Base-by-base conservation (phyloP, 1,140 invertebrate genomes). In the Ptiloglossa arizonensis region DNA sequence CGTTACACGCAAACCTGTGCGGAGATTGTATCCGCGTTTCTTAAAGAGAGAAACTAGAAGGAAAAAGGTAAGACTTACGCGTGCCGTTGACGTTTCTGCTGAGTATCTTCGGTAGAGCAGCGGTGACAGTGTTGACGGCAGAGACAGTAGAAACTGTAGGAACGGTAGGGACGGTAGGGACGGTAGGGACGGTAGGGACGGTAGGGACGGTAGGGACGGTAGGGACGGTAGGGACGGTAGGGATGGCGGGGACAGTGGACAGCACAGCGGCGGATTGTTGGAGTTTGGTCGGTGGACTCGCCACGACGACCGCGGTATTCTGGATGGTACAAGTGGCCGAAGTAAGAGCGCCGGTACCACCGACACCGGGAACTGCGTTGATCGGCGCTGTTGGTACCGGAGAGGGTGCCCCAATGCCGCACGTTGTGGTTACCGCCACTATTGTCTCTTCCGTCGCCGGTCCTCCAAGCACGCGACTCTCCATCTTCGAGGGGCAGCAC, bases 41-140 rank as follows among this genome's bases (percentile, higher is more conserved):
- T 35, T 35, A 8, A 35, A 35, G 35, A 41, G 57, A 41, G 5
- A 41, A 41, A 13, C 32, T n/a, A 41, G 4, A 38, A 67, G 5
- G 9, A 41, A 17, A n/a, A 38, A 17, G 0, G 1, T 17, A 0
- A 8, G 62, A 91, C 93, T 93, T 87, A 93, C 93, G 86, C 77
- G 92, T 93, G 85, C 93, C 92, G 83, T 93, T 93, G 86, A 92
- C 89, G 82, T 93, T 93, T 73, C 93, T 90, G 73, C 92, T 92
- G 79, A 93, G 86, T 70, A 93, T 93, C 84, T 91, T 93, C 62
- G 90, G 89, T 15, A 90, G 83, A 70, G 81, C 71, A 46, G 75
- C 73, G 79, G 56, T 75, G 48, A 82, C 71, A 15, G 71, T 35
- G 59, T 6, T 75, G 63, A 75, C 72, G 1, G 60, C 48, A 27